Base-by-base conservation (phyloP, 2,888 invertebrate genomes). In the Caenorhabditis afra region DNA sequence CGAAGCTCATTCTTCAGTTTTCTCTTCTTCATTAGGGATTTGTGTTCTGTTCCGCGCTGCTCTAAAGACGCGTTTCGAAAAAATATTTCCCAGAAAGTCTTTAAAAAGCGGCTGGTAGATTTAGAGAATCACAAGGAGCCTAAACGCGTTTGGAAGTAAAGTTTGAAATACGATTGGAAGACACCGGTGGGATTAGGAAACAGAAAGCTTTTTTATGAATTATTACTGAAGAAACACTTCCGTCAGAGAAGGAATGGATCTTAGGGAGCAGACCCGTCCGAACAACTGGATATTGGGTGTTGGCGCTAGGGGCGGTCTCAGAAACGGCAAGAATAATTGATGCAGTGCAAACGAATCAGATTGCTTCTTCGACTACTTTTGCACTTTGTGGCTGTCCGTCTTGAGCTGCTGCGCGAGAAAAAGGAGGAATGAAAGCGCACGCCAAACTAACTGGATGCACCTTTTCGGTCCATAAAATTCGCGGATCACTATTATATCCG, bases 281-380 rank as follows among this genome's bases (percentile, higher is more conserved):
- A 67, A 67, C 75, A 67, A 75, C 67, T 61, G 61, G 75, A 74
- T 65, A 74, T 74, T 58, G 62, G 53, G 49, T 71, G 64, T 57
- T 71, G 71, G 64, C 71, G 41, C 57, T 71, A 68, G 64, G 59
- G 73, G 67, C 66, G 67, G 73, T 64, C 71, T 73, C 67, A 71
- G 61, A 65, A 67, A 74, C 67, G 70, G 47, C 75, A 39, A 53
- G 79, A 79, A 79, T 79, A 79, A 79, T 79, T 79, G 74, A 79
- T 79, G 79, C 74, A 74, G 65, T 64, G 79, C 79, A 79, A 74
- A 74, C 74, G 74, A 74, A 79, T 79, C 79, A 74, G 79, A 79
- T 79, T 68, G 68, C 79, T 58, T 73, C 64, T 61, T 58, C 44
- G 37, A 53, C 71, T 73, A 70, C 64, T 70, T 73, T 62, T 78